Percentiles rank a stretch among this genome's conserved stretches.
Evolutionary conservation across 2,113 vertebrate species (phyloP).

Genomic region (Struthidea cinerea): DNA sequence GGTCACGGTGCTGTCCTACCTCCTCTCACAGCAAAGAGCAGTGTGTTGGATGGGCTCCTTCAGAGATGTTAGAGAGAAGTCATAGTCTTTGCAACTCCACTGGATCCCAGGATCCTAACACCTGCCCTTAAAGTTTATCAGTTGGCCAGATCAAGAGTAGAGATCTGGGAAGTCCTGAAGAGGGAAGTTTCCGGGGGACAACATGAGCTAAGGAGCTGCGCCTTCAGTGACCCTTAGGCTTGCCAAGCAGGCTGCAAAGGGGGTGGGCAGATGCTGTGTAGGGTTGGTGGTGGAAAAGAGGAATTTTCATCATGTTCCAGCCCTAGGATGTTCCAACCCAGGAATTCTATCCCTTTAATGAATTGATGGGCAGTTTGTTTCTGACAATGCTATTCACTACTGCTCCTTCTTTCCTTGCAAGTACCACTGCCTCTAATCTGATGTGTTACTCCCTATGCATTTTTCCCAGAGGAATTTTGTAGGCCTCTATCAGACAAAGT

Average conservation of each 20-base stretch:
- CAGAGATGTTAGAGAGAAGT: background rate
- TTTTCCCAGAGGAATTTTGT: background rate
- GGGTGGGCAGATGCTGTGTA: background rate
- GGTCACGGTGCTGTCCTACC: background rate
- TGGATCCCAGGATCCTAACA: background rate
- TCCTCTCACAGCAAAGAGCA: background rate
- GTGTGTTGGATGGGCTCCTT: background rate
- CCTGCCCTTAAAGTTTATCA: background rate
- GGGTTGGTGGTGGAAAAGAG: background rate
- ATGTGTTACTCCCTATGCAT: background rate
- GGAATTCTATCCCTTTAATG: background rate
- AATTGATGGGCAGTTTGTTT: background rate
- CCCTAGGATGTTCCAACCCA: background rate
- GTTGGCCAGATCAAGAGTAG: background rate
- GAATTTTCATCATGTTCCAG: background rate
- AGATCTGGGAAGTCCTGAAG: background rate
- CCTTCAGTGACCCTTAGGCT: background rate
- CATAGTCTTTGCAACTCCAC: rapidly evolving
- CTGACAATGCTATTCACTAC: background rate
- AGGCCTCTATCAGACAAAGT: background rate
- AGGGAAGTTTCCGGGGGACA: background rate
- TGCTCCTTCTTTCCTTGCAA: background rate
- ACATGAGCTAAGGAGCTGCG: background rate
- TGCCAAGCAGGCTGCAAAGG: background rate
- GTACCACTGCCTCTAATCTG: background rate